These are phyloP conservation scores for Protosalanx chinensis DNA, from an alignment of 2,797 vertebrate genomes.

Conservation along the genomic window DNA sequence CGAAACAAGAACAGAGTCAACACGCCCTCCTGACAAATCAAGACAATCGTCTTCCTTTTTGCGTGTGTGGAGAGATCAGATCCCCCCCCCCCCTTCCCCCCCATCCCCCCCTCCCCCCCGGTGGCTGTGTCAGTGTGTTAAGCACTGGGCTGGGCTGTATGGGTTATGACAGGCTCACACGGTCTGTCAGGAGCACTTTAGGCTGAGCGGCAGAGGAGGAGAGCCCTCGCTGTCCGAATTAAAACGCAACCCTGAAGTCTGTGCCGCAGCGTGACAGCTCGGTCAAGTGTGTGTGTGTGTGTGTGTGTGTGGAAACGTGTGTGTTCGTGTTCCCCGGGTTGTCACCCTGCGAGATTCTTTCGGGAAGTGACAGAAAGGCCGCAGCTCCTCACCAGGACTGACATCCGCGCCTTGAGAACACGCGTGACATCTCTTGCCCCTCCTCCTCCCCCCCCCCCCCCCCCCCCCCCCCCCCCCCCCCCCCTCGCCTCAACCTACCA, in stretches of 20 bases:
- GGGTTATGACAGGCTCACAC: slow-evolving; percentile 11
- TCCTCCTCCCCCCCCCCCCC: too few relatives aligned
- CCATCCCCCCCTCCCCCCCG: background rate
- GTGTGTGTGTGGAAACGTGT: background rate
- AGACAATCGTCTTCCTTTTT: background rate
- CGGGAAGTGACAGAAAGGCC: background rate
- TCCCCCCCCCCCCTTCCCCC: background rate
- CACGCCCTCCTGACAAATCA: too few relatives aligned
- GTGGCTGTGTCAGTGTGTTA: background rate
- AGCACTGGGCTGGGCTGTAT: background rate
- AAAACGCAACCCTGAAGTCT: background rate
- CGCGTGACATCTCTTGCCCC: background rate
- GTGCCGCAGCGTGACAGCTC: slow-evolving; percentile 3
- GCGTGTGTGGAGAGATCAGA: background rate
- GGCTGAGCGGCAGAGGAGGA: background rate
- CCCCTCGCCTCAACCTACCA: background rate
- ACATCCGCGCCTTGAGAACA: slow-evolving; percentile 15
- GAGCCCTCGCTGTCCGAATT: background rate
- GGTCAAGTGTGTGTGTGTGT: background rate
- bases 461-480: too few relatives aligned
- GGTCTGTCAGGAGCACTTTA: background rate
- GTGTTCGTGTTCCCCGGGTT: too few relatives aligned
- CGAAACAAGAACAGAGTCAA: background rate
- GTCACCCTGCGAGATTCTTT: too few relatives aligned
- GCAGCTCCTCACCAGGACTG: slow-evolving; percentile 36